A percentile compares a stretch with the other conserved stretches of the same genome.
These are phyloP conservation scores for Anticlea derivata DNA, from an alignment of 2,888 invertebrate genomes.

Conservation along the genomic window DNA sequence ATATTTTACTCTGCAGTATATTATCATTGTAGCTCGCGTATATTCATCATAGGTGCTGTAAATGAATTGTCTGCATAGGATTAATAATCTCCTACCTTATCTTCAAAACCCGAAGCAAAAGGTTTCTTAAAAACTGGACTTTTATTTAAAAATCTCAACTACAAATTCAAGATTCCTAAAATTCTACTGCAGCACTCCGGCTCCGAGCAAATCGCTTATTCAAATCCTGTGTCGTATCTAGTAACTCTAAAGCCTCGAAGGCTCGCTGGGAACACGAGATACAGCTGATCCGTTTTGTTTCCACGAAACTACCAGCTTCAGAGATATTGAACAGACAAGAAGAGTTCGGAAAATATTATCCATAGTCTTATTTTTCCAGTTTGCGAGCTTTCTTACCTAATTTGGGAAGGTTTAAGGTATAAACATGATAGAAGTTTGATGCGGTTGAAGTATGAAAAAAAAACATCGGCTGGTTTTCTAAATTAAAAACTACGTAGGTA, in stretches of 20 bases:
- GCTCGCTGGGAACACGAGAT: constrained; percentile 51
- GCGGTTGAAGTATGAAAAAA: too few species aligned
- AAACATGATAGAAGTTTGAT: not conserved
- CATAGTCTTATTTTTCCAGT: constrained; percentile 27
- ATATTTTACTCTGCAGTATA: too few species aligned
- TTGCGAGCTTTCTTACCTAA: constrained; percentile 14
- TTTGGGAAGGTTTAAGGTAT: constrained; percentile 4
- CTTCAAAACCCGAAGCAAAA: not conserved
- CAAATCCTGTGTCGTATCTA: constrained; percentile 49
- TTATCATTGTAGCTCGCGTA: too few species aligned
- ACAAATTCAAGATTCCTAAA: constrained; percentile 27
- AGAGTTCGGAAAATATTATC: constrained; percentile 38
- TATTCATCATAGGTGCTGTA: too few species aligned
- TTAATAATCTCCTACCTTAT: too few species aligned
- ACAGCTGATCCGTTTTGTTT: constrained; percentile 72
- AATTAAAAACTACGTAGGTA: too few species aligned
- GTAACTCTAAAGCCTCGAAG: constrained; percentile 43
- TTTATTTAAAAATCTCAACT: constrained; percentile 23
- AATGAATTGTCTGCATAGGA: too few species aligned
- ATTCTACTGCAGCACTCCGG: constrained; percentile 25
- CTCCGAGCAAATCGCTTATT: constrained; percentile 39
- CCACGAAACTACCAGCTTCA: constrained; percentile 45
- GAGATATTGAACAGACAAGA: constrained; percentile 38
- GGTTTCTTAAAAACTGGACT: not conserved
- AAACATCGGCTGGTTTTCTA: too few species aligned